Evolutionary conservation across 2,113 vertebrate species (phyloP), one percentile per base, ranked within the genome.

Genomic region (Sinosuthora webbiana): DNA sequence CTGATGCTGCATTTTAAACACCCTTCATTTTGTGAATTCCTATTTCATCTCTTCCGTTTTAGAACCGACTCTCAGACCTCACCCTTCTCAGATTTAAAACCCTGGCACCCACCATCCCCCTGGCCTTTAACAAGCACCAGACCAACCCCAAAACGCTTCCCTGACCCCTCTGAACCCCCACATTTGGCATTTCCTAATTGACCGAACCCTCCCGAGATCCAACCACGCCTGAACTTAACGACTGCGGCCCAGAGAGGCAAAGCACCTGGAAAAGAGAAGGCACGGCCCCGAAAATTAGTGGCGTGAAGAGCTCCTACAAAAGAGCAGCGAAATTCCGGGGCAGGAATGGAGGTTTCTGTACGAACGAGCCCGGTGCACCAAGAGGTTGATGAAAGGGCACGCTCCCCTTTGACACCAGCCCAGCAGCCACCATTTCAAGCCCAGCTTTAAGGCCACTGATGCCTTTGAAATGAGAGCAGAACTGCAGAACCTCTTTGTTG

Each of bases 401-500:
- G 0, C 31, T 91, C 92, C 82, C 95, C 94, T 94, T 78, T 83
- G 82, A 93, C 87, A 90, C 23, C 56, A 25, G 35, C 67, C 77
- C 95, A 94, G 94, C 93, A 94, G 94, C 81, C 94, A 83, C 50
- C 84, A 33, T 28, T 93, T 88, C 87, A 76, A 91, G 74, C 37
- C 74, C 69, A 62, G 78, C 76, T 88, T 57, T 50, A 45, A 95
- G 76, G 94, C 57, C 63, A 6, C 67, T 5, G 68, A 30, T 4
- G 19, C 2, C 82, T 95, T 93, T 93, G 91, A 95, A 94, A 79
- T 2, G 33, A n/a, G 84, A 83, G 31, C 55, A 62, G 78, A 94
- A 25, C 59, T 14, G 2, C 37, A 91, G 69, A 87, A 78, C 27
- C 24, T 42, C 84, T 93, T 91, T 91, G 85, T 96, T 75, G 11